Base-by-base conservation (phyloP, 2,113 vertebrate genomes). In the Oxyruncus cristatus region DNA sequence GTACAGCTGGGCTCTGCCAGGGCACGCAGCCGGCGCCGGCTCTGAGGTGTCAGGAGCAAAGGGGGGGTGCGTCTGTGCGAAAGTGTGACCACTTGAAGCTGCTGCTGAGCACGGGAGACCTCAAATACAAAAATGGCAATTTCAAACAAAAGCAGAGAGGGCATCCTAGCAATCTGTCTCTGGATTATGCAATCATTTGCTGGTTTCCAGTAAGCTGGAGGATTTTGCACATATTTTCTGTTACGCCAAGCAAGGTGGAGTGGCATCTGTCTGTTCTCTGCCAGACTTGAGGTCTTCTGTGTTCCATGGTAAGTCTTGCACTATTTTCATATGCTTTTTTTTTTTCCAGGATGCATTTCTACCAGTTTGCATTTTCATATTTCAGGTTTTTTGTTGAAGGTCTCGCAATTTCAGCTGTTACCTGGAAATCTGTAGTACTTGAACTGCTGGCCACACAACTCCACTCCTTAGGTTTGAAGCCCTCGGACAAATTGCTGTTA, bases 231-330 rank as follows among this genome's bases (percentile, higher is more conserved):
- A 11, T 89, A 28, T 52, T 96, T 94, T 93, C 91, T 94, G 85
- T 53, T 83, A 14, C 9, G 3, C 89, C 85, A 90, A 95, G 95
- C 91, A 47, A 93, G 97, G 95, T 27, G 56, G 96, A 83, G 89
- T 77, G 88, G 96, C 92, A 77, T 93, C 93, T 95, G 67, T 93
- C 71, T 82, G 37, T 91, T 86, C 52, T 77, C 52, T 71, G 53
- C 80, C 83, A 74, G 75, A 47, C 97, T 97, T 91, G 94, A 98
- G 98, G 98, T 99, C 98, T 99, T 98, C 98, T 98, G 98, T 98
- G 98, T 98, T 97, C 95, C 47, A 94, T 96, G 98, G 98, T 98
- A 98, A 98, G 98, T 98, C 97, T 99, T 99, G 98, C 98, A 99
- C 98, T 99, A 98, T 98, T 98, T 82, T 98, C 96, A 95, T 98